phyloP scores from a whole-genome alignment of 2,888 invertebrate genomes.

The Tinea pellionella region DNA sequence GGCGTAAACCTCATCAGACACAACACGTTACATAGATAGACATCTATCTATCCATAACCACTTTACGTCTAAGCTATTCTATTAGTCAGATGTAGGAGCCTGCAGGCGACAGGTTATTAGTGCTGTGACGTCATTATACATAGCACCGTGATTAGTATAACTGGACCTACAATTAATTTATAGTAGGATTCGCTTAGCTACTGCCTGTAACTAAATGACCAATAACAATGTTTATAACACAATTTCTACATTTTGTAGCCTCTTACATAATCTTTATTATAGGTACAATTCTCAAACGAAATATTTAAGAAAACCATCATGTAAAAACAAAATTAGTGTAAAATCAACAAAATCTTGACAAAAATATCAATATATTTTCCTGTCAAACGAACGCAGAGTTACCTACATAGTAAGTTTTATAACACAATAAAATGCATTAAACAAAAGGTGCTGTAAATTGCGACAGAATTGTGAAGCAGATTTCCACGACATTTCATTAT shows the following conservation, averaged over 20 bases:
- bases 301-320: too few relatives aligned
- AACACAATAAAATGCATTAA: neutral
- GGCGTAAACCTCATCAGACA: neutral
- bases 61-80: constrained; percentile 11
- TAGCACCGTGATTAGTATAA: constrained; percentile 8
- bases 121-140: constrained; percentile 8
- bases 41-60: constrained; percentile 5
- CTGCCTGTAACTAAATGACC: neutral
- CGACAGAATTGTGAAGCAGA: neutral
- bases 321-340: too few relatives aligned
- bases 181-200: neutral
- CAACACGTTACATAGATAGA: constrained; percentile 1
- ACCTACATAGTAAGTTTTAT: neutral
- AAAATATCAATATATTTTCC: too few relatives aligned
- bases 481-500: neutral
- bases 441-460: neutral
- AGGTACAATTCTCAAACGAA: too few relatives aligned
- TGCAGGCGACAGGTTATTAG: constrained; percentile 11
- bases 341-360: too few relatives aligned
- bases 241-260: neutral
- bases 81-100: constrained; percentile 9
- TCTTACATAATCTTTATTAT: too few relatives aligned
- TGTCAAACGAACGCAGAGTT: neutral
- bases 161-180: constrained; percentile 10
- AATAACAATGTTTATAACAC: neutral